phyloP scores from a whole-genome alignment of 1,140 invertebrate genomes.

The Drosophila jambulina region DNA sequence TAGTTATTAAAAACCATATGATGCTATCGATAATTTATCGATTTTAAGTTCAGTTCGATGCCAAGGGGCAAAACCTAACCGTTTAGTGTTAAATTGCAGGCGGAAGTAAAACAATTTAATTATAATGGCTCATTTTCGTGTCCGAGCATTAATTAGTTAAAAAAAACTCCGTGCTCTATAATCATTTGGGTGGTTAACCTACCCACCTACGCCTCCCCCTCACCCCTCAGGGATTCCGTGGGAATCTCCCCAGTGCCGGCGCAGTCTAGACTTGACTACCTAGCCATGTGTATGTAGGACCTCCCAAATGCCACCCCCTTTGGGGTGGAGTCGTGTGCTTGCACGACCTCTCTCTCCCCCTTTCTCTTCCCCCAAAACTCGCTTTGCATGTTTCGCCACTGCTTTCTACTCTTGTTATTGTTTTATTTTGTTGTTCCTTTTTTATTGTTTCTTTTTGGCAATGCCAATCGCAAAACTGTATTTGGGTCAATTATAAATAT shows the following conservation, averaged over 20 bases:
- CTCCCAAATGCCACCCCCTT: conserved; percentile 6
- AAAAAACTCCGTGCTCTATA: not conserved
- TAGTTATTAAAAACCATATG: not conserved
- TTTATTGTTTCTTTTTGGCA: conserved; percentile 49
- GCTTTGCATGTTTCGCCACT: conserved; percentile 25
- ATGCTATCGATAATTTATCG: not conserved
- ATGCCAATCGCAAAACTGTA: conserved; percentile 69
- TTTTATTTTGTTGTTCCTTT: conserved; percentile 17
- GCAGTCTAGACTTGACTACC: conserved; percentile 12
- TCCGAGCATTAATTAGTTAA: not conserved
- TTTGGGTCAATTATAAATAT: conserved; percentile 83
- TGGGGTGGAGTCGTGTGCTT: conserved; percentile 14
- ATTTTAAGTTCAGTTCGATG: not conserved
- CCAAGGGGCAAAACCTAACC: not conserved
- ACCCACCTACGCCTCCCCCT: not conserved
- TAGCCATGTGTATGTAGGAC: not conserved
- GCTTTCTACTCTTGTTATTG: conserved; percentile 45
- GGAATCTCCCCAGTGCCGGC: not conserved
- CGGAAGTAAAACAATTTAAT: conserved; percentile 1
- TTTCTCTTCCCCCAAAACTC: conserved; percentile 1
- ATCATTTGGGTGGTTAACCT: not conserved
- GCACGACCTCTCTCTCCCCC: not conserved
- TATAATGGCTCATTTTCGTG: not conserved
- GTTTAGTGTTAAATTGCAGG: not conserved
- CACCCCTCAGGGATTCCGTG: not conserved